Percentiles rank a stretch among this genome's conserved stretches.
Conservation (phyloP, 2,113 vertebrate species). For the Hystrix brachyura region DNA sequence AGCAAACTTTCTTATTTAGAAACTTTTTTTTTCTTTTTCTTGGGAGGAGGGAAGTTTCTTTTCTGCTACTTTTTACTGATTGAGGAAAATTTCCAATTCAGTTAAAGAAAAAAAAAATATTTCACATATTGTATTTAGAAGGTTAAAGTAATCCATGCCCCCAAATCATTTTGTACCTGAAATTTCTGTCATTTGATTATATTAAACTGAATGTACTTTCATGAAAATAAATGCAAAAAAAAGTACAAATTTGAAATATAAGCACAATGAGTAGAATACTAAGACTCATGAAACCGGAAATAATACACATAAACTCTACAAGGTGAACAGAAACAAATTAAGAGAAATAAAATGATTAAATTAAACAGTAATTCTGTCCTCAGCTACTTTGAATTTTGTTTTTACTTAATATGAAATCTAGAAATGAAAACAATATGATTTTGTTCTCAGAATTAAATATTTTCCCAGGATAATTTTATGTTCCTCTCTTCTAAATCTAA, state of each 20-base stretch:
- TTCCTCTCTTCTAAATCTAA: conserved; percentile 30
- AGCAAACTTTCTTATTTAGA: not conserved
- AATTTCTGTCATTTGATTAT: conserved; percentile 50
- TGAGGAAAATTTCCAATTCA: not conserved
- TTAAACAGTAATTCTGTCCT: conserved; percentile 59
- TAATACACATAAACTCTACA: conserved; percentile 45
- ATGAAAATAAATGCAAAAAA: not conserved
- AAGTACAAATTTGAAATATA: conserved; percentile 48
- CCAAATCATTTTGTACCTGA: not conserved
- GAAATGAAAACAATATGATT: conserved; percentile 47
- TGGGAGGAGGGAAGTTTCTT: not conserved
- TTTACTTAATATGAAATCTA: conserved; percentile 54
- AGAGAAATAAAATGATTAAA: conserved; percentile 55
- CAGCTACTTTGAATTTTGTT: conserved; percentile 50
- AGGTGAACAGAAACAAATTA: conserved; percentile 26
- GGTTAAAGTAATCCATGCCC: not conserved
- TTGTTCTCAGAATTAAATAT: not conserved
- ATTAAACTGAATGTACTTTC: conserved; percentile 7
- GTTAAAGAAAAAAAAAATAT: not conserved
- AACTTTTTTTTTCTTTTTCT: not conserved
- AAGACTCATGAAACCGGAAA: conserved; percentile 49
- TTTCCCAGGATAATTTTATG: conserved; percentile 27
- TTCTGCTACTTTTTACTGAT: not conserved
- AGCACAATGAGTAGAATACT: conserved; percentile 43
- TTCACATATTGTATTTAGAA: conserved; percentile 37